A percentile compares a stretch with the other conserved stretches of the same genome.
These are phyloP conservation scores for Merluccius polli DNA, from an alignment of 2,797 vertebrate species.

Conservation along the genomic window DNA sequence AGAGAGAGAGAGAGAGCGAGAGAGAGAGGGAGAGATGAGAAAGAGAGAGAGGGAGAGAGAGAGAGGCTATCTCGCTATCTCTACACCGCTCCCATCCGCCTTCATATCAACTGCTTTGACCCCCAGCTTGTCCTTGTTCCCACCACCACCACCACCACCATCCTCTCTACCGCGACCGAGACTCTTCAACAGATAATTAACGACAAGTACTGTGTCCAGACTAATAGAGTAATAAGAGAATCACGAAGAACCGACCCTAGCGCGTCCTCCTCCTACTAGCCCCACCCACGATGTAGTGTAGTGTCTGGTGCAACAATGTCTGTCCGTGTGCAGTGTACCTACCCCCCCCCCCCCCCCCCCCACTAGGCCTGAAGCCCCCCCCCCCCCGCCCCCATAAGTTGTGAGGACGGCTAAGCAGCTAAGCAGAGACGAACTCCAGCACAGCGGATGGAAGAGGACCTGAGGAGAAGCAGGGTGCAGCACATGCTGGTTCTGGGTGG, in stretches of 20 bases:
- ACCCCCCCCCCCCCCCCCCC: too few species aligned
- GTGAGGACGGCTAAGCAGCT: constrained; percentile 36
- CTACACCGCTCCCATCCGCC: constrained; percentile 53
- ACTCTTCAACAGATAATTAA: not conserved
- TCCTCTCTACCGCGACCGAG: not conserved
- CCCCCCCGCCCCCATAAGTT: not conserved
- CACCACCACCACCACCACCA: constrained; percentile 15
- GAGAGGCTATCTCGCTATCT: constrained; percentile 28
- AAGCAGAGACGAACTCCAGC: constrained; percentile 4
- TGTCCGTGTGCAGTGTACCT: constrained; percentile 28
- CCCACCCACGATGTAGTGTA: not conserved
- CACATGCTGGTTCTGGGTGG: not conserved
- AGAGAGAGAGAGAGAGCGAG: constrained; percentile 50
- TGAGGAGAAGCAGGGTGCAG: not conserved
- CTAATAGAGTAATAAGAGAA: not conserved
- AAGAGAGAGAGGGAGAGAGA: constrained; percentile 8
- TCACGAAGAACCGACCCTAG: not conserved
- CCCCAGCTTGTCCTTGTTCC: not conserved
- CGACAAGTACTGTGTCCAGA: not conserved
- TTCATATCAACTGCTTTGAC: constrained; percentile 54
- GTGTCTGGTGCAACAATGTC: constrained; percentile 22
- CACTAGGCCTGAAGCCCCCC: constrained; percentile 10
- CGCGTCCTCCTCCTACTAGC: not conserved
- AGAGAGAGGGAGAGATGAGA: constrained; percentile 51
- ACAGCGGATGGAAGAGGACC: constrained; percentile 6